These are phyloP conservation scores for Papilio aristodemus DNA, from an alignment of 1,140 invertebrate genomes.

Conservation along the genomic window DNA sequence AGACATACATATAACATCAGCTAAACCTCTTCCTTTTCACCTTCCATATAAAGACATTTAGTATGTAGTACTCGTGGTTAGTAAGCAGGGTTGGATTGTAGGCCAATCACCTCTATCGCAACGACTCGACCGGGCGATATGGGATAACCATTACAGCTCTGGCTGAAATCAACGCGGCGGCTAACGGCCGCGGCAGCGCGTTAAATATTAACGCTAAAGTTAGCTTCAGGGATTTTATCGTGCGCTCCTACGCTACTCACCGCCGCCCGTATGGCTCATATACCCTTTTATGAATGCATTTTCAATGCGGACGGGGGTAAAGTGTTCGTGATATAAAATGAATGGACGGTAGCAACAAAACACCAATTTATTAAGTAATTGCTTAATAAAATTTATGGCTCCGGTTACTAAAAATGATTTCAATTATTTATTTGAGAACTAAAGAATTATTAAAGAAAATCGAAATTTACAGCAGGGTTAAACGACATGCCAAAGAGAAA, in stretches of 20 bases:
- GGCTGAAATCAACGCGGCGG: not conserved
- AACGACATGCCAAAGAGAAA: no score
- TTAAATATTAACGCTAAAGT: conserved; percentile 8
- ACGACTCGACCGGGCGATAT: not conserved
- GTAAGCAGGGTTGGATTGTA: not conserved
- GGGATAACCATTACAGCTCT: not conserved
- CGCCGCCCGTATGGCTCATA: not conserved
- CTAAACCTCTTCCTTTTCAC: no score
- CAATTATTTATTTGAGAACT: no score
- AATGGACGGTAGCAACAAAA: not conserved
- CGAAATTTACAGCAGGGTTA: not conserved
- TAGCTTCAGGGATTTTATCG: conserved; percentile 16
- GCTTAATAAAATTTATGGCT: no score
- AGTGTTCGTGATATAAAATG: conserved; percentile 2
- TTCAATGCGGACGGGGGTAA: not conserved
- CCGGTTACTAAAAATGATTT: no score
- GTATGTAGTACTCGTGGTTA: no score
- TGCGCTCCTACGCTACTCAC: not conserved
- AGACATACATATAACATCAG: no score
- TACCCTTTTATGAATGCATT: conserved; percentile 16
- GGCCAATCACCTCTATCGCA: not conserved
- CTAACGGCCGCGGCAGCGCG: not conserved
- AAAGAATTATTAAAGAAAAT: not conserved
- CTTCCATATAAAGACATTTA: no score
- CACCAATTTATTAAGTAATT: not conserved